These are phyloP conservation scores for Tanypteryx hageni DNA, from an alignment of 2,888 invertebrate species.

Conservation along the genomic window DNA sequence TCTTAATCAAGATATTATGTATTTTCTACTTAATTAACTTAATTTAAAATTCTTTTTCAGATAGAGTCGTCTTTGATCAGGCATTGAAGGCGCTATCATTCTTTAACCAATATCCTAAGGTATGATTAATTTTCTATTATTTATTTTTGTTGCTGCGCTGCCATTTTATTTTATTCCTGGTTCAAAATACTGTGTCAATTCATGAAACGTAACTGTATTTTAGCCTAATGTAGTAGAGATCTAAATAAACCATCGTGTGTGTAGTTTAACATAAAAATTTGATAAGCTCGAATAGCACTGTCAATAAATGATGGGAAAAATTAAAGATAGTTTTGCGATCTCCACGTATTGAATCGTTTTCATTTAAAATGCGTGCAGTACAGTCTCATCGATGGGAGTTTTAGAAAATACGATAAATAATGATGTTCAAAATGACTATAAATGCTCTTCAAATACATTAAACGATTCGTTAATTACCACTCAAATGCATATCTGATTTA, in stretches of 20 bases:
- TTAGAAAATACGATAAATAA: too few species aligned
- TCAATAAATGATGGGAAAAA: not conserved
- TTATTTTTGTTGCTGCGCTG: not conserved
- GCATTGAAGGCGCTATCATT: conserved; percentile 81
- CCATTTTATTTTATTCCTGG: too few species aligned
- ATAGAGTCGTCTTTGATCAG: conserved; percentile 82
- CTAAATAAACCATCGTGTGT: not conserved
- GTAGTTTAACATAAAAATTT: not conserved
- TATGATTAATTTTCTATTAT: conserved; percentile 72
- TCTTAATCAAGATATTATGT: too few species aligned
- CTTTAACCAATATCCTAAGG: conserved; percentile 78
- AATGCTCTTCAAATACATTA: too few species aligned
- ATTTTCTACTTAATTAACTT: too few species aligned
- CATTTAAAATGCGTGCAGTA: too few species aligned
- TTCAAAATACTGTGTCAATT: too few species aligned
- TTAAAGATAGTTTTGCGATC: not conserved
- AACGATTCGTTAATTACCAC: too few species aligned
- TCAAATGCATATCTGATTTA: too few species aligned
- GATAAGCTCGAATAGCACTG: not conserved
- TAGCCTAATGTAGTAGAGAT: not conserved
- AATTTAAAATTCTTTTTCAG: conserved; percentile 75
- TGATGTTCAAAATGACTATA: too few species aligned
- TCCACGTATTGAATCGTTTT: too few species aligned
- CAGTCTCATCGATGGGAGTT: too few species aligned
- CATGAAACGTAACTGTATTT: not conserved